phyloP scores from a whole-genome alignment of 2,888 invertebrate species.

The Helicoverpa assulta region DNA sequence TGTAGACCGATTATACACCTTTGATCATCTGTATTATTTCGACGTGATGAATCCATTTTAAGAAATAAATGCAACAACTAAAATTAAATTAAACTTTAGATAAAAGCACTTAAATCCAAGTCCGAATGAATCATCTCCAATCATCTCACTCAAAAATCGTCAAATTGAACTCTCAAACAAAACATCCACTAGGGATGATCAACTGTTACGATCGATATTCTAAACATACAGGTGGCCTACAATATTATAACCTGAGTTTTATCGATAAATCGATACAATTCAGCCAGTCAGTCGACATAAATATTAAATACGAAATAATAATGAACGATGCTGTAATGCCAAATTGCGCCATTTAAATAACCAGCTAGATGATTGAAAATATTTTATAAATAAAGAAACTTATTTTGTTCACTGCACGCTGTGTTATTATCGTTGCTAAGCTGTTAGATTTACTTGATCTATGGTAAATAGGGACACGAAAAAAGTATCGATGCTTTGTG shows the following conservation, averaged over 20 bases:
- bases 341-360: too few relatives aligned
- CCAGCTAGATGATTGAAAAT: too few relatives aligned
- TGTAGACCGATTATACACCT: conserved; percentile 87
- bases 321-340: too few relatives aligned
- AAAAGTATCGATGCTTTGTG: too few relatives aligned
- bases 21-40: conserved; percentile 84
- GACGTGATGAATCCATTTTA: conserved; percentile 84
- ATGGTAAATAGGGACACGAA: too few relatives aligned
- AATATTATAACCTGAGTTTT: not conserved
- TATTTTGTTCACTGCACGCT: too few relatives aligned
- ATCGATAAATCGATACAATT: not conserved
- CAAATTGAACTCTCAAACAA: conserved; percentile 66
- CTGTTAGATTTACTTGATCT: too few relatives aligned
- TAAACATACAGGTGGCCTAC: not conserved
- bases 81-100: conserved; percentile 43
- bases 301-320: too few relatives aligned
- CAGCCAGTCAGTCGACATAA: too few relatives aligned
- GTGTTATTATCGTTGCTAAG: too few relatives aligned
- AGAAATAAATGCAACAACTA: conserved; percentile 43
- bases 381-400: too few relatives aligned
- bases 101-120: conserved; percentile 61
- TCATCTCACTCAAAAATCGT: conserved; percentile 75
- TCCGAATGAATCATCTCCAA: conserved; percentile 80
- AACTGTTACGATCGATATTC: conserved; percentile 43
- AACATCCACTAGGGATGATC: conserved; percentile 61